A percentile compares a stretch with the other conserved stretches of the same genome.
phyloP scores from a whole-genome alignment of 2,113 vertebrate species.

The Psephotus haematonotus region DNA sequence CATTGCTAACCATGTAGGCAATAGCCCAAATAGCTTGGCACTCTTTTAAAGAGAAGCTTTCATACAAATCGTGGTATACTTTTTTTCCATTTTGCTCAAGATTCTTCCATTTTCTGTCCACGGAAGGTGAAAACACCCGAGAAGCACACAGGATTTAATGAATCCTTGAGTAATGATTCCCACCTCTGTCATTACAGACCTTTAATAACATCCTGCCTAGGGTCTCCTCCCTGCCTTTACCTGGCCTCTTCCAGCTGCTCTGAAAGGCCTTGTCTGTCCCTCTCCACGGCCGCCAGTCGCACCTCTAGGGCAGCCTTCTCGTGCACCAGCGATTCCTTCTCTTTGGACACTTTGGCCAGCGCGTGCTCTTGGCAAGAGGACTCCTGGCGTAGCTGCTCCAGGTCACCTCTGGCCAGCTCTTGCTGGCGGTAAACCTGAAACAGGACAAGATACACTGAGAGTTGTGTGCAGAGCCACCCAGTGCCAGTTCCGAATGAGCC shows the following conservation, averaged over 20 bases:
- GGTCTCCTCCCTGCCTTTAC: background rate
- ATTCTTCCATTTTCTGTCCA: too few relatives aligned
- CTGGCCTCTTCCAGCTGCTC: background rate
- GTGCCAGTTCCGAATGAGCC: background rate
- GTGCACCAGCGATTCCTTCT: background rate
- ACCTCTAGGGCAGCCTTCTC: background rate
- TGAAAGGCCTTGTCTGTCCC: background rate
- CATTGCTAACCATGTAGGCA: background rate
- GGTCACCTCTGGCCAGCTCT: background rate
- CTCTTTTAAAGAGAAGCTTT: background rate
- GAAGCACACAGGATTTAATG: too few relatives aligned
- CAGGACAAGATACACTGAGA: background rate
- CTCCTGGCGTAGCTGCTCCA: constrained; percentile 45
- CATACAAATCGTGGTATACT: background rate
- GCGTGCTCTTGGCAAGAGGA: background rate
- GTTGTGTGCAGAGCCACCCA: background rate
- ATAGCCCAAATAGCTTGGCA: background rate
- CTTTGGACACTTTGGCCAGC: background rate
- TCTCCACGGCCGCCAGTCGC: background rate
- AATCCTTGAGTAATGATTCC: too few relatives aligned
- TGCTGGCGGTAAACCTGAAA: constrained; percentile 71
- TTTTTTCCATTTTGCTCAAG: too few relatives aligned
- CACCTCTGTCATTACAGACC: background rate
- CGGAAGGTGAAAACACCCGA: too few relatives aligned
- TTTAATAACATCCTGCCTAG: background rate